Evolutionary conservation across 2,888 invertebrate species (phyloP).

Genomic region (Oscheius sp.): DNA sequence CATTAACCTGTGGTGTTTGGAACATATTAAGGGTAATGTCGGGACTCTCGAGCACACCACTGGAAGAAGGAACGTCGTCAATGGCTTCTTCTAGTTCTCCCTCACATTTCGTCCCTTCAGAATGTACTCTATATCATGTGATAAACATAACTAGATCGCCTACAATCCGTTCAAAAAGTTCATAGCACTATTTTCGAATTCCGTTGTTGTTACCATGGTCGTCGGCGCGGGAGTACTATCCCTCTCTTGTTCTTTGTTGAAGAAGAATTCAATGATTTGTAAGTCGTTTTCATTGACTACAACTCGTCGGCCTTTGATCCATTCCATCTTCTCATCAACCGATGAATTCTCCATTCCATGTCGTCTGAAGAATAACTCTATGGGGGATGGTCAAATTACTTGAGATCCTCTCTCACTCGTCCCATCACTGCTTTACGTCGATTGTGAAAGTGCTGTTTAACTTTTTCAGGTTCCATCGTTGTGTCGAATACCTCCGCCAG

Average conservation of each 20-base stretch:
- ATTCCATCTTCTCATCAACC: constrained; percentile 41
- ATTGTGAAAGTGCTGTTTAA: constrained; percentile 46
- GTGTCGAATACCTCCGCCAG: constrained; percentile 34
- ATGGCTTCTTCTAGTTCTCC: constrained; percentile 10
- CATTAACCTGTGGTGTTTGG: not conserved
- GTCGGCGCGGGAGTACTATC: not conserved
- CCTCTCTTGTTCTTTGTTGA: constrained; percentile 41
- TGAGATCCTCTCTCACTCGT: constrained; percentile 71
- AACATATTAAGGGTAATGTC: not conserved
- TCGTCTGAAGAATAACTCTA: constrained; percentile 16
- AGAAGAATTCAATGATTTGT: constrained; percentile 38
- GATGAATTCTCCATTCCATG: constrained; percentile 3
- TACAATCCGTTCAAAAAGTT: constrained; percentile 19
- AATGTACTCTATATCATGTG: constrained; percentile 1
- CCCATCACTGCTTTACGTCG: constrained; percentile 39
- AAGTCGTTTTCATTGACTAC: constrained; percentile 37
- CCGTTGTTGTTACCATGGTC: constrained; percentile 2
- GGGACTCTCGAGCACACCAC: not conserved
- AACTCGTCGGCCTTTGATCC: constrained; percentile 28
- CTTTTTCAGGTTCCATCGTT: constrained; percentile 38
- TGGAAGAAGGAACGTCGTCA: not conserved
- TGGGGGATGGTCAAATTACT: constrained; percentile 24
- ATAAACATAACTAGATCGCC: not conserved
- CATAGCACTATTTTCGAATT: constrained; percentile 16
- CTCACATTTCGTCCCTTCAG: not conserved